Conservation (phyloP, 2,113 vertebrate genomes). For the Sylvicapra grimmia region DNA sequence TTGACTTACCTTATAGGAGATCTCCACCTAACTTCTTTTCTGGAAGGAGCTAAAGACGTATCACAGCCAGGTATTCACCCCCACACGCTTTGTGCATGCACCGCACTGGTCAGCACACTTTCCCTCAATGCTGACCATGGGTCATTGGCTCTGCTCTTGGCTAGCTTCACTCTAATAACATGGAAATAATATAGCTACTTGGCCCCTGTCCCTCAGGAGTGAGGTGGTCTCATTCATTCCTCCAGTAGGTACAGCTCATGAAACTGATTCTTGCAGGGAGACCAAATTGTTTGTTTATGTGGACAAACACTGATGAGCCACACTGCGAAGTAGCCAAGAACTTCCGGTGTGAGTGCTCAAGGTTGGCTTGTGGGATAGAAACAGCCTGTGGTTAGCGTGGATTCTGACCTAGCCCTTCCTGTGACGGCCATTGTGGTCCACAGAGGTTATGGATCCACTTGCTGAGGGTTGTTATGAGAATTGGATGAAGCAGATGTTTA, state of each 20-base stretch:
- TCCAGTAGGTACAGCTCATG: not conserved
- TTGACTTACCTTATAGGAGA: not conserved
- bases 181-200: too few species aligned
- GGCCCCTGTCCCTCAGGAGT: not conserved
- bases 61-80: accelerated
- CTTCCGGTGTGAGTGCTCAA: not conserved
- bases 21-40: not conserved
- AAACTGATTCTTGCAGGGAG: not conserved
- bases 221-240: not conserved
- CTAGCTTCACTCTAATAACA: not conserved
- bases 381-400: accelerated
- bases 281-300: constrained; percentile 34
- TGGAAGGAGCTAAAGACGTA: not conserved
- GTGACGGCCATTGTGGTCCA: accelerated
- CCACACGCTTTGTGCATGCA: accelerated
- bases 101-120: accelerated
- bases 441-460: not conserved
- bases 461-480: not conserved
- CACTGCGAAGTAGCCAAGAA: not conserved
- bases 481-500: not conserved
- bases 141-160: not conserved
- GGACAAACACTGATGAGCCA: not conserved
- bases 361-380: not conserved
- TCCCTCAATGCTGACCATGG: not conserved
- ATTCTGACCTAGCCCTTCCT: not conserved